Conservation (phyloP, 2,797 vertebrate genomes). For the Acipenser ruthenus region DNA sequence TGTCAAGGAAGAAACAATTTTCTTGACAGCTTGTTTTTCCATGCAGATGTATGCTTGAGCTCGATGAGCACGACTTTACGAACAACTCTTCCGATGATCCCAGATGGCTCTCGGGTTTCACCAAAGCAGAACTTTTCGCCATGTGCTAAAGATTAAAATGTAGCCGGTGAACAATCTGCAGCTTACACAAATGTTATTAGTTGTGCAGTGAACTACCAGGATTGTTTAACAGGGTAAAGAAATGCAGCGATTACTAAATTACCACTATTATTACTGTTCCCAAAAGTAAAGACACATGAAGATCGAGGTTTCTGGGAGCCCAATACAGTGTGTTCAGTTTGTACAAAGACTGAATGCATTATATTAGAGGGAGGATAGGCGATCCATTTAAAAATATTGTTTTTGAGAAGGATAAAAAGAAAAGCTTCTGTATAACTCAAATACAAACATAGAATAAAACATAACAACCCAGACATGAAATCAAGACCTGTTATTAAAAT, state of each 20-base stretch:
- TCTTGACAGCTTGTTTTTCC: constrained; percentile 19
- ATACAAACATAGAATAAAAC: too few species aligned
- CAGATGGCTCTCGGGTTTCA: constrained; percentile 6
- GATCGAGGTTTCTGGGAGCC: neutral
- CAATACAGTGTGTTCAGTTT: too few species aligned
- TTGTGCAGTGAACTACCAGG: constrained; percentile 15
- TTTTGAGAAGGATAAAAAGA: too few species aligned
- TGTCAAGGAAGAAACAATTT: constrained; percentile 19
- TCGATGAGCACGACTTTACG: constrained; percentile 6
- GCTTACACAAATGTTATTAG: constrained; percentile 19
- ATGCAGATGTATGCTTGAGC: constrained; percentile 1
- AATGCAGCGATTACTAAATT: constrained; percentile 8
- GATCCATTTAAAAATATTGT: too few species aligned
- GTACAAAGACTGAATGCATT: too few species aligned
- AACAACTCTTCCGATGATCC: neutral
- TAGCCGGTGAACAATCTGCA: constrained; percentile 7
- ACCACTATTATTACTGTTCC: constrained; percentile 2
- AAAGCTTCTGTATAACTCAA: too few species aligned
- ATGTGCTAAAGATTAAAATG: constrained; percentile 18
- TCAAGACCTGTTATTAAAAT: too few species aligned
- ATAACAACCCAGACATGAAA: too few species aligned
- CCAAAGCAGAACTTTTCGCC: neutral
- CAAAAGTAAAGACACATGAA: neutral
- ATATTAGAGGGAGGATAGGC: too few species aligned
- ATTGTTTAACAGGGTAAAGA: constrained; percentile 14